Base-by-base conservation (phyloP, 2,113 vertebrate genomes). In the Macrotus californicus region DNA sequence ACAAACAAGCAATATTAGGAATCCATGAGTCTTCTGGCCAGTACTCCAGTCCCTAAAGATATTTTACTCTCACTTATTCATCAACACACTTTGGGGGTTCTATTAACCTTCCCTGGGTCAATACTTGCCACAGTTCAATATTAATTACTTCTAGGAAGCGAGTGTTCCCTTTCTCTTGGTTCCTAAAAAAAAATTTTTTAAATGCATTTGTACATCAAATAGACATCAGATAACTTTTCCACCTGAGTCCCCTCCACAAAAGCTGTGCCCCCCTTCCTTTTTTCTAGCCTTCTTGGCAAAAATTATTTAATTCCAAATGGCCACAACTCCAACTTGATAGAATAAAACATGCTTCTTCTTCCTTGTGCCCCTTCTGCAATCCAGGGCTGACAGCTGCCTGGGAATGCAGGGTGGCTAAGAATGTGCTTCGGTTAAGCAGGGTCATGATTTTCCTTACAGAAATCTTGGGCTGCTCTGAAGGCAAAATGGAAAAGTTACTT, bases 131-230 rank as follows among this genome's bases (percentile, higher is more conserved):
- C 46, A 9, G n/a, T 82, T 96, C 79, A 54, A 89, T 95, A 87
- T 83, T 90, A 88, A 91, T 94, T 83, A 59, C 80, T 84, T 89
- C 64, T 56, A 93, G 81, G 13, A 83, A 52, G 4, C 8, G 2
- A 67, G 4, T 41, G 39, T 91, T 94, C 96, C 34, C 61, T 87
- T 92, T 93, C 79, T 73, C 41, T 87, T 77, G 41, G 50, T 86
- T 96, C 34, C 69, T 87, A 56, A 91, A 87, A 84, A 73, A 91
- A 95, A 88, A 81, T 43, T 9, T 13, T 59, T 56, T 31, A 81
- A 75, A 50, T 82, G 54, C 21, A 31, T 86, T 76, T 70, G 31
- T 54, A 14, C 5, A 7, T 34, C n/a, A 8, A 90, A 22, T 83
- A 12, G 29, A 31, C 14, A 16, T 94, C 41, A 54, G 48, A 72